Evolutionary conservation across 2,888 invertebrate species (phyloP), one percentile per base, ranked within the genome.

Genomic region (Troglohyphantes excavatus): DNA sequence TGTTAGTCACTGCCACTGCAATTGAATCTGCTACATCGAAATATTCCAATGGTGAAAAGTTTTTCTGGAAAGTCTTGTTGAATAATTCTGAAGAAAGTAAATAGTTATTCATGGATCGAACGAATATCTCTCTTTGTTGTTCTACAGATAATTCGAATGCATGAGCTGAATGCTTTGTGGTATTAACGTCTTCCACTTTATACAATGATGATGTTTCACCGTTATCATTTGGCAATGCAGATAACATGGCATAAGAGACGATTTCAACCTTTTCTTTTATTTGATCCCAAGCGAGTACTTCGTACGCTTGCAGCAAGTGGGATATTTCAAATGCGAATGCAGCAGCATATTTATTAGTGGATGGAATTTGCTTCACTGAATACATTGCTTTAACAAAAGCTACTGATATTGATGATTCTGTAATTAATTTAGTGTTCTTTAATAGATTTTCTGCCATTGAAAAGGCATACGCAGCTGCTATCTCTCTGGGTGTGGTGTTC

Each of bases 341-440:
- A 5, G 81, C 73, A 23, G 87, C 87, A 81, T 88, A 88, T 53
- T 27, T 46, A 23, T 73, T 63, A 19, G 70, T 67, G n/a, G 73
- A 67, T 53, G 75, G 61, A 67, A 26, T 59, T n/a, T 75, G 67
- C 46, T 88, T 72, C 3, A 81, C 81, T 11, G 59, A 46, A 59
- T 67, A 72, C 75, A 88, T 81, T 53, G 81, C 79, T 75, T 59
- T 73, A 1, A 88, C 81, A 26, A 88, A 88, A 21, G 87, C 72
- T 27, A 81, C 75, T n/a, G 87, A 88, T 33, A 88, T 75, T 13
- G 87, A 81, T 23, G 87, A 73, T 67, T 88, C 87, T 17, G 87
- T 81, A 43, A 88, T 59, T 23, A 27, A 81, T 29, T 59, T 65
- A 33, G 67, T 81, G 11, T 39, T 33, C 11, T 73, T 88, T 39